A percentile compares a stretch with the other conserved stretches of the same genome.
Evolutionary conservation across 2,797 vertebrate species (phyloP).

Genomic region (Poeciliopsis turneri): DNA sequence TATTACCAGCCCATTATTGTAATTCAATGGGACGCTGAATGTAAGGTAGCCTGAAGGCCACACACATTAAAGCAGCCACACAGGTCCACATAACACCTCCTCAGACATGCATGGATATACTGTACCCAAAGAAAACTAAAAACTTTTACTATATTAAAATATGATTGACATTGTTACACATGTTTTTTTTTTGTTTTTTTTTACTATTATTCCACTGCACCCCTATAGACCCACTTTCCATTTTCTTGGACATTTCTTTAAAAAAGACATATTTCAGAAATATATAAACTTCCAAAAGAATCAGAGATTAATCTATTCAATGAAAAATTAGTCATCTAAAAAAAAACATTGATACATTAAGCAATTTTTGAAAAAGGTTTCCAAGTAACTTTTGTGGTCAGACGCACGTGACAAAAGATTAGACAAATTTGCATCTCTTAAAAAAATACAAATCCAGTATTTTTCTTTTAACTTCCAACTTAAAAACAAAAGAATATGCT

Average conservation of each 20-base stretch:
- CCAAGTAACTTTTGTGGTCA: not conserved
- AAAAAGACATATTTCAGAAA: not conserved
- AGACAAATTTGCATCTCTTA: not conserved
- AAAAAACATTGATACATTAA: not conserved
- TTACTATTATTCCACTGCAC: not conserved
- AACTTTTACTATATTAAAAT: not conserved
- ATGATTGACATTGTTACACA: not conserved
- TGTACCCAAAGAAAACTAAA: not conserved
- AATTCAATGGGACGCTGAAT: conserved; percentile 61
- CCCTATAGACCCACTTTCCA: not conserved
- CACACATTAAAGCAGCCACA: conserved; percentile 27
- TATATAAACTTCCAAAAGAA: not conserved
- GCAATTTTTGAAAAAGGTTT: not conserved
- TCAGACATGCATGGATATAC: conserved; percentile 1
- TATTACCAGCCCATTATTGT: conserved; percentile 67
- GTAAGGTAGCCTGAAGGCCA: conserved; percentile 26
- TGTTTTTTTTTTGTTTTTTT: too few species aligned
- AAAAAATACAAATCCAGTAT: not conserved
- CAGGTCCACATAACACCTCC: conserved; percentile 7
- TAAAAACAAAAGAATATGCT: conserved; percentile 26
- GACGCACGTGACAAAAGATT: not conserved
- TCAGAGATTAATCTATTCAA: not conserved
- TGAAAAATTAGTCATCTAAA: not conserved
- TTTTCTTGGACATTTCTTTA: not conserved
- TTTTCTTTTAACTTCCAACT: conserved; percentile 35